Base-by-base conservation (phyloP, 2,888 invertebrate species). In the Lasiommata megera region DNA sequence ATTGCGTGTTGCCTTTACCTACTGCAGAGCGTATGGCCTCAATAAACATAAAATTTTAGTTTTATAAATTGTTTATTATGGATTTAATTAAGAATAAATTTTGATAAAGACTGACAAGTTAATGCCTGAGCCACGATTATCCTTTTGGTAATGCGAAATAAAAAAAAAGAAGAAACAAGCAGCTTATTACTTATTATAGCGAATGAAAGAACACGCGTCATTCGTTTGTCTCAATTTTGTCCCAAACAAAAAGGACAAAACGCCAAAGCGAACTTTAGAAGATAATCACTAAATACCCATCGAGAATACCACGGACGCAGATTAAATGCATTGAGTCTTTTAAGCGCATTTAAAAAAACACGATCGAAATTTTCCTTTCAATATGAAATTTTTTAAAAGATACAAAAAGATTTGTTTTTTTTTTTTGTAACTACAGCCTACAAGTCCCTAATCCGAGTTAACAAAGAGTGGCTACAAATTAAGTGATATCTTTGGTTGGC, bases 401-500 rank as follows among this genome's bases (percentile, higher is more conserved):
- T 65, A 77, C 74, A 83, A 83, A 81, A 80, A 77, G 73, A 66
- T 73, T 63, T 74, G 71, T 80, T 81, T 66, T 79, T 77, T 40
- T 46, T 16, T 14, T n/a, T n/a, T n/a, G n/a, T n/a, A n/a, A n/a
- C 16, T 46, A 16, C 29, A 44, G 46, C 51, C 41, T 77, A 77
- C 75, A 77, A 79, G 74, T 76, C 80, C 76, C 80, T 80, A 83
- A 82, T 82, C 76, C 82, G 76, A 73, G 79, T 79, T 80, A 44
- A 88, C 84, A 86, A 87, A 84, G 86, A 86, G 81, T 82, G 79
- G 83, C 83, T 86, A 89, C 89, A 89, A 89, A 90, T 90, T 89
- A 90, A 88, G 87, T 86, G 84, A 84, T 88, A 88, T 88, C 87
- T 87, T 85, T 84, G 87, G 83, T 81, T 84, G 85, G 84, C 86